Evolutionary conservation across 2,797 vertebrate genomes (phyloP), one percentile per base, ranked within the genome.

Genomic region (Muraenolepis orangiensis): DNA sequence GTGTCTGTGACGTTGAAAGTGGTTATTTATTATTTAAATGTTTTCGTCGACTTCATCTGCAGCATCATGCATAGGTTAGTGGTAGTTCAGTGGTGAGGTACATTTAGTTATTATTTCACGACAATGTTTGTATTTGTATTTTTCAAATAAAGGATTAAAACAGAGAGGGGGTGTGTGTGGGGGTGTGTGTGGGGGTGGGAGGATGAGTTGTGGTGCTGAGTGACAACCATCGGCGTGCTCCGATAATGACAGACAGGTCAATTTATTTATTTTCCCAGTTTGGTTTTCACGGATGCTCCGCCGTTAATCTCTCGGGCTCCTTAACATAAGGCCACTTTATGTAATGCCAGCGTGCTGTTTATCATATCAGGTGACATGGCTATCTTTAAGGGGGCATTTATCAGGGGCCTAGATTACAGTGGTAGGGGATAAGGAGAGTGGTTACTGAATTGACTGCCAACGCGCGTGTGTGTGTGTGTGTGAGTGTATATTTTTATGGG

Each of bases 291-390:
- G 85, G 84, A 73, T 26, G 71, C 84, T 89, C 81, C 57, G 68
- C 87, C 76, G 88, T 88, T 89, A 90, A 90, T 93, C 87, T 91
- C 68, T 86, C 81, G 87, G 86, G 83, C 86, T 88, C 89, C 87
- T 89, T 87, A 88, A 87, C 86, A 91, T 91, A 87, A 86, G 86
- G 87, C 89, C 87, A 87, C 92, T 90, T 91, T 90, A 91, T 87
- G 91, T 91, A 90, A 90, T 76, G 82, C 86, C 87, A 88, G 90
- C 87, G 87, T 82, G 81, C 82, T 87, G 85, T 88, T 88, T 91
- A 91, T 89, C 90, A 90, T 92, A 93, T 94, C 91, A 93, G 93
- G 91, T 93, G 92, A 92, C 93, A 90, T 91, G 91, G 90, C 88
- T 91, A 91, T 93, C 91, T 92, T 90, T 91, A 89, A 93, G 91